A percentile compares a stretch with the other conserved stretches of the same genome.
These are phyloP conservation scores for Serilophus lunatus DNA, from an alignment of 2,113 vertebrate species.

Conservation along the genomic window DNA sequence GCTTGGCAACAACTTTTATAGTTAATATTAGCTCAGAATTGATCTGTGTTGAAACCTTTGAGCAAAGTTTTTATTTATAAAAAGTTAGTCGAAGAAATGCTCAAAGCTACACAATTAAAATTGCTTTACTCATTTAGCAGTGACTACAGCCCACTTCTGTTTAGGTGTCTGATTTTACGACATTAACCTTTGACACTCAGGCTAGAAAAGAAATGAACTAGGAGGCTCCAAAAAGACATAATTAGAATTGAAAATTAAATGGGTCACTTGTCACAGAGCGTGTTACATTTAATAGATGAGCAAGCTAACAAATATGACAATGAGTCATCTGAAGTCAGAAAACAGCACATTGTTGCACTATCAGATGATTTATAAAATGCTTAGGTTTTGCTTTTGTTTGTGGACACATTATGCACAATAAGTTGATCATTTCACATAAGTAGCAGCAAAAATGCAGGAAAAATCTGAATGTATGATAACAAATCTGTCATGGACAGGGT, in stretches of 20 bases:
- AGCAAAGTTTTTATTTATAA: neutral
- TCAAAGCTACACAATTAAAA: neutral
- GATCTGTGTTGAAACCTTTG: neutral
- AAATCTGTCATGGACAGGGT: neutral
- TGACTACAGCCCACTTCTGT: neutral
- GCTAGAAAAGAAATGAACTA: neutral
- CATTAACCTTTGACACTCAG: constrained; percentile 1
- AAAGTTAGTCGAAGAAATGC: neutral
- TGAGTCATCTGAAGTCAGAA: constrained; percentile 44
- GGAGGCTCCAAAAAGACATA: neutral
- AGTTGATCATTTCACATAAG: neutral
- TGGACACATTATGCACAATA: neutral
- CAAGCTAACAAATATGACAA: constrained; percentile 45
- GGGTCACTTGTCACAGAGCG: neutral
- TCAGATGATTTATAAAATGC: constrained; percentile 38
- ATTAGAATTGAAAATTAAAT: constrained; percentile 13
- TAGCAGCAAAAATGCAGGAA: neutral
- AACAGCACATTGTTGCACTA: neutral
- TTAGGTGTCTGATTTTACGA: neutral
- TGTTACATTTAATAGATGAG: constrained; percentile 24
- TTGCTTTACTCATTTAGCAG: neutral
- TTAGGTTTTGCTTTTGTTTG: constrained; percentile 40
- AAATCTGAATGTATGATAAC: neutral
- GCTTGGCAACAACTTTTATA: neutral
- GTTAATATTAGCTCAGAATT: neutral